Conservation (phyloP, 2,888 invertebrate species). For the Folsomia manolachei region DNA sequence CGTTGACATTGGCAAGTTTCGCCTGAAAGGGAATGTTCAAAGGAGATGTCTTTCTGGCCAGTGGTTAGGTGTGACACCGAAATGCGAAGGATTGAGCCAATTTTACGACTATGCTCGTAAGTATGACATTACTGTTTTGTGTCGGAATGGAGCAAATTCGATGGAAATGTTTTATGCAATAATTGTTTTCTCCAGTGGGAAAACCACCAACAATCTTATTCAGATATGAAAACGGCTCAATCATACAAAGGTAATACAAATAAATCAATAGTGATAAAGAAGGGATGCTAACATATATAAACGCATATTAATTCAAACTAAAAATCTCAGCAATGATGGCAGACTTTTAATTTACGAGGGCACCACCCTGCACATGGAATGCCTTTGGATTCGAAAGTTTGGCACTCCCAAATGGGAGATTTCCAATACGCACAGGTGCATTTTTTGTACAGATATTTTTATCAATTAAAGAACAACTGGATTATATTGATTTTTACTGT, state of each 20-base stretch:
- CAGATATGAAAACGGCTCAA: slow-evolving; percentile 65
- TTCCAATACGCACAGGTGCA: slow-evolving; percentile 36
- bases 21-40: slow-evolving; percentile 70
- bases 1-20: slow-evolving; percentile 78
- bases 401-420: slow-evolving; percentile 79
- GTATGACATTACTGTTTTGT: slow-evolving; percentile 52
- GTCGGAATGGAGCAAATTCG: not conserved
- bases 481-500: too few species aligned
- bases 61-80: slow-evolving; percentile 65
- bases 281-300: too few species aligned
- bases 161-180: not conserved
- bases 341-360: slow-evolving; percentile 75
- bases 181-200: slow-evolving; percentile 20
- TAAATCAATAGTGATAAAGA: too few species aligned
- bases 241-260: too few species aligned
- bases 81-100: slow-evolving; percentile 77
- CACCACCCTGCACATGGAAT: slow-evolving; percentile 12
- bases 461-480: not conserved
- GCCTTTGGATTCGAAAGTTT: slow-evolving; percentile 75
- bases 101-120: slow-evolving; percentile 80
- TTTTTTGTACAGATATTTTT: not conserved
- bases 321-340: slow-evolving; percentile 80
- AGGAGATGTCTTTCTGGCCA: slow-evolving; percentile 58
- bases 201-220: slow-evolving; percentile 44
- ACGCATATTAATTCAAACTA: too few species aligned